Conservation (phyloP, 2,888 invertebrate species). For the Spatulosminthurus flaviceps region DNA sequence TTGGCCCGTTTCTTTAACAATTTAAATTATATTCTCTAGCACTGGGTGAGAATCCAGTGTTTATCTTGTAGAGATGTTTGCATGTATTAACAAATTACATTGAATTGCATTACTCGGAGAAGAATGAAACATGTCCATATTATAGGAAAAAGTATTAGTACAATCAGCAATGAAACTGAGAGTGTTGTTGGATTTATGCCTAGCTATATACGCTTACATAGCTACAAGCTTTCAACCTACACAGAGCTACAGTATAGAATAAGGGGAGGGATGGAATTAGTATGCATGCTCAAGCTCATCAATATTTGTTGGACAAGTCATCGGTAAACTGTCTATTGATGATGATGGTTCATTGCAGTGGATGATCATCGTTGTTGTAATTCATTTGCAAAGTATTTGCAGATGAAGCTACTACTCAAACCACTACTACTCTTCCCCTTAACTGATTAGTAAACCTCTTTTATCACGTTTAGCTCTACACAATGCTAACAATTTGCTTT, state of each 20-base stretch:
- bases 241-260: too few species aligned
- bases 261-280: constrained; percentile 15
- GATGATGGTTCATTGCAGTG: constrained; percentile 37
- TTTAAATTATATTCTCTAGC: constrained; percentile 39
- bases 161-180: neutral
- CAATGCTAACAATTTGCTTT: too few species aligned
- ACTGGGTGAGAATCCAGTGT: neutral
- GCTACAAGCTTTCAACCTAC: too few species aligned
- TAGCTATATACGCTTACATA: too few species aligned
- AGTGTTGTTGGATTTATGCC: neutral
- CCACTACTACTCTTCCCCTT: neutral
- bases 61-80: constrained; percentile 38
- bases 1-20: constrained; percentile 57
- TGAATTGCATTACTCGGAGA: neutral
- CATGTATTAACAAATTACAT: constrained; percentile 16
- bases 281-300: constrained; percentile 29
- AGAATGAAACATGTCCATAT: neutral
- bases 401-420: neutral
- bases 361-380: constrained; percentile 26
- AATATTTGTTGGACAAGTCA: constrained; percentile 40
- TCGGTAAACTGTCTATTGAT: constrained; percentile 45
- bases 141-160: neutral
- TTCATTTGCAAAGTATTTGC: constrained; percentile 41
- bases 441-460: constrained; percentile 8
- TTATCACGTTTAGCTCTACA: neutral